Evolutionary conservation across 2,888 invertebrate species (phyloP), one percentile per base, ranked within the genome.

Genomic region (Zonitis immaculata): DNA sequence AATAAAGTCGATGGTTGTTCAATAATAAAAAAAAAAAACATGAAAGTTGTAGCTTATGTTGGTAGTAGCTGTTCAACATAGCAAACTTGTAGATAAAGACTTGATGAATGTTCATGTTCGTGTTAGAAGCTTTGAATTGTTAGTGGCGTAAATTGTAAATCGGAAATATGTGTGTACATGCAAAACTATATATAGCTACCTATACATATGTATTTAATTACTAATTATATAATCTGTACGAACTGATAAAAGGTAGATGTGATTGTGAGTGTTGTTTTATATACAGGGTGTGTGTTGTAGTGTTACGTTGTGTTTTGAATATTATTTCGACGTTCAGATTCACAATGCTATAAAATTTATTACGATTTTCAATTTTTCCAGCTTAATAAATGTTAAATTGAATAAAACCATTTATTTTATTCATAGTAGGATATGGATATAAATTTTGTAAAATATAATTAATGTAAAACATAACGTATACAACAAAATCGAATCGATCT

Each of bases 221-320:
- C 56, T 57, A 46, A 47, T 49, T 61, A 57, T 57, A 54, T 62
- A 60, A 64, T 62, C 60, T 61, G 60, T 61, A 52, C 52, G 42
- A 28, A 49, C 57, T 59, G 56, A 60, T 62, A 60, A 58, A 58
- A 57, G 59, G 54, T 64, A 58, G 57, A 59, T 53, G 58, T 64
- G 12, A 44, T 14, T 44, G 44, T 22, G 7, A 16, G 2, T 45
- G n/a, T 14, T 16, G 35, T 16, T 35, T 18, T 16, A 35, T 35
- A 35, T 35, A 35, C 8, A 35, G n/a, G n/a, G n/a, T n/a, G n/a
- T n/a, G n/a, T n/a, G n/a, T n/a, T n/a, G n/a, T n/a, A n/a, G n/a
- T n/a, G n/a, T n/a, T n/a, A n/a, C n/a, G n/a, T n/a, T n/a, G n/a
- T n/a, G n/a, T n/a, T n/a, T n/a, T n/a, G n/a, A n/a, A n/a, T n/a